Base-by-base conservation (phyloP, 2,888 invertebrate species). In the Parnassius orleans region DNA sequence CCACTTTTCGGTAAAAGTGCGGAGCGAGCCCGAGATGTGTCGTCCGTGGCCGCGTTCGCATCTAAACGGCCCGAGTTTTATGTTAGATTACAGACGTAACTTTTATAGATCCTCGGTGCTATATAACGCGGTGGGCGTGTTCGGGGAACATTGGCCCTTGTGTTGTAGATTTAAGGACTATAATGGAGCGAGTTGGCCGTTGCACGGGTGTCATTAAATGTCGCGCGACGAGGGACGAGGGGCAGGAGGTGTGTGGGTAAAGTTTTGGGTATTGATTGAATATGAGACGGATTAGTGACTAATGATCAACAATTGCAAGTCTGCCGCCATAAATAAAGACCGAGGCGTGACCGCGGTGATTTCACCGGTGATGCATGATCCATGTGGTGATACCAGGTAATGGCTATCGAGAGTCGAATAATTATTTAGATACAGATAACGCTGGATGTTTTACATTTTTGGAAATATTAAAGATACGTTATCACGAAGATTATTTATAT, bases 31-130 rank as follows among this genome's bases (percentile, higher is more conserved):
- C 82, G 90, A 90, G 91, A 91, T 90, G 90, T 90, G 90, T 90
- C 90, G 89, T 86, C 90, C 90, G 89, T 89, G 84, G 88, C 89
- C 90, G 90, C 90, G 90, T 90, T 90, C 90, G 86, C 91, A 91
- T 91, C 91, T 91, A 91, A 91, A 90, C 91, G 91, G 91, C 90
- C 90, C 88, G 90, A 90, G 90, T 91, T 91, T 91, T 91, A 91
- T 91, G 91, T 91, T 90, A 91, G 91, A 91, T 91, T 91, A 91
- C 91, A 91, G 90, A 91, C 91, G 90, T 91, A 90, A 91, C 90
- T 91, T 91, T 91, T 91, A 91, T 91, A 91, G 91, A 91, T 91
- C 91, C 90, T 91, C 90, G 89, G 90, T 90, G 90, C 91, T 91
- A 91, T 91, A 91, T 91, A 91, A 90, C 91, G 90, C 86, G 89